These are phyloP conservation scores for Hesperophylax magnus DNA, from an alignment of 1,140 invertebrate species.

Conservation along the genomic window DNA sequence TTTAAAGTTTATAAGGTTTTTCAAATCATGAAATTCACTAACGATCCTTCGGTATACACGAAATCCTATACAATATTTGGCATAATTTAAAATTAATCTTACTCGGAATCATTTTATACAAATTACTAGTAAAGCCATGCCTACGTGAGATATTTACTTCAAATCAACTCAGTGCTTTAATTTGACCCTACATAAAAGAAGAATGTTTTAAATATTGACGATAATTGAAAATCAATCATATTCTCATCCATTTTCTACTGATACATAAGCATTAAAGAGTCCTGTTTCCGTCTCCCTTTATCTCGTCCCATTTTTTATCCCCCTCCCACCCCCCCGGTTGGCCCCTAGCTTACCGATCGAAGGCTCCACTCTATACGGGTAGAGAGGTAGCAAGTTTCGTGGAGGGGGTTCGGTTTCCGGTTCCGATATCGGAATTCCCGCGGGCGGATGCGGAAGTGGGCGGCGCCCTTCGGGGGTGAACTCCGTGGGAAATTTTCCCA, in stretches of 20 bases:
- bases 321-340: background rate
- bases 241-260: background rate
- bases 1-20: too few species aligned
- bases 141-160: too few species aligned
- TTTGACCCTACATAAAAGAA: too few species aligned
- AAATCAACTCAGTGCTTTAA: too few species aligned
- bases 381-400: background rate
- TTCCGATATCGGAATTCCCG: constrained; percentile 35
- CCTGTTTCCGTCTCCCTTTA: background rate
- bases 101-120: too few species aligned
- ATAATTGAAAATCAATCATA: too few species aligned
- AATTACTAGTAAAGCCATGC: too few species aligned
- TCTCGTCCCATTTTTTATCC: constrained; percentile 25
- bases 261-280: background rate
- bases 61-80: too few species aligned
- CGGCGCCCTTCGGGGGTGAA: constrained; percentile 1
- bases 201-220: too few species aligned
- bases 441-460: constrained; percentile 18
- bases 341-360: constrained; percentile 26
- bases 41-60: too few species aligned
- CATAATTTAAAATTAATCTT: too few species aligned
- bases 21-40: too few species aligned
- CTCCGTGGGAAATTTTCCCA: constrained; percentile 29
- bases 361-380: constrained; percentile 27
- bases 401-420: constrained; percentile 29